phyloP scores from a whole-genome alignment of 2,113 vertebrate species.

The Myodes glareolus region DNA sequence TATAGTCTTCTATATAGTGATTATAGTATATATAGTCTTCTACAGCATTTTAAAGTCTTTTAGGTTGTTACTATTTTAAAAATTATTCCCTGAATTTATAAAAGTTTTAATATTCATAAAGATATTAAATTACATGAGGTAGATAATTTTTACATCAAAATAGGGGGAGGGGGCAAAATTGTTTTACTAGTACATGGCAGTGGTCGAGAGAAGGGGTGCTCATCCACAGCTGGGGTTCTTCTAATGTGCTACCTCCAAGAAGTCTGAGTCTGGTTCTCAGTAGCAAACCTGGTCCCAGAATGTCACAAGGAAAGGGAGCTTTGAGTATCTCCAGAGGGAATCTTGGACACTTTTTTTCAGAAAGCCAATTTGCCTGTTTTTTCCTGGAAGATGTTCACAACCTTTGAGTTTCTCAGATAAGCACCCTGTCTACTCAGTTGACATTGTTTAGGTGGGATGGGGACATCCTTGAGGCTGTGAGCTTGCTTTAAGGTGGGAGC shows the following conservation, averaged over 20 bases:
- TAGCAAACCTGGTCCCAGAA: neutral
- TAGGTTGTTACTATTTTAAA: neutral
- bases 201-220: neutral
- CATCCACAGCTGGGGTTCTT: neutral
- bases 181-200: neutral
- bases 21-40: neutral
- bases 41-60: neutral
- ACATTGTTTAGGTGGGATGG: neutral
- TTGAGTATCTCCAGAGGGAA: neutral
- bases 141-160: constrained; percentile 49
- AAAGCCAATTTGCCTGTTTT: neutral
- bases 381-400: neutral
- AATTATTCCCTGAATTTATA: neutral
- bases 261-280: neutral
- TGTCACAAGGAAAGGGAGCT: neutral
- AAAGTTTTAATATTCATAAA: neutral
- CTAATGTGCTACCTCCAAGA: neutral
- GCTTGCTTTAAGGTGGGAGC: neutral
- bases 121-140: neutral
- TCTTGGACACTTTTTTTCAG: neutral
- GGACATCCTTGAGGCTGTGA: neutral
- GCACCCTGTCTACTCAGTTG: neutral
- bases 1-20: neutral
- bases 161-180: neutral
- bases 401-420: neutral